Base-by-base conservation (phyloP, 2,113 vertebrate genomes). In the Pluvianellus socialis region DNA sequence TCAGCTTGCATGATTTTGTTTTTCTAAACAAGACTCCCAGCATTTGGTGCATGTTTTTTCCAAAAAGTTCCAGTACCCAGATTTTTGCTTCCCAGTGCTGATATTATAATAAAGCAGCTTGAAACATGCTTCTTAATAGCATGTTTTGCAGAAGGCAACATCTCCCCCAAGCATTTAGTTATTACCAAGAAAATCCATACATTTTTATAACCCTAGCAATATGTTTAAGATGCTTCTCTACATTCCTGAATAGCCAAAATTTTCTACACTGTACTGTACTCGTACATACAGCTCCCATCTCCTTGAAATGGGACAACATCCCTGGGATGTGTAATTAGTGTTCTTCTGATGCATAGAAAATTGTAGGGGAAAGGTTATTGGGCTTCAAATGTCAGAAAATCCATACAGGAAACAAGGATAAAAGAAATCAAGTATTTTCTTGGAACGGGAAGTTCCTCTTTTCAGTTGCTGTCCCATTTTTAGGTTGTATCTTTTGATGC, bases 1-100 rank as follows among this genome's bases (percentile, higher is more conserved):
- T 75, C 73, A 58, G 52, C 35, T 80, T 84, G 33, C 73, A 84
- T 27, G 11, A 45, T 58, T 77, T 17, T 83, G 42, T 90, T 94
- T 95, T 91, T 87, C 80, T 52, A 68, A 86, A 63, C 40, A 85
- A 61, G 40, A 27, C 61, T 91, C 7, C 24, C 28, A 92, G 65
- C 89, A 95, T 85, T 95, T 94, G 89, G 74, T 90, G 53, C 14
- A 2, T 76, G n/a, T 76, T 95, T 96, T 93, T 82, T 82, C 70
- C 30, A 90, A 92, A 86, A 72, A 79, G 16, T 10, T 65, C 35
- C 53, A 79, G 15, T 65, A 49, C 26, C 81, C 84, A 91, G 80
- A 92, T 75, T 94, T 93, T 92, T 82, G 32, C 50, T 80, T 83
- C 59, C 58, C 19, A 61, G 12, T 70, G 76, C 71, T 73, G 40